Evolutionary conservation across 2,888 invertebrate species (phyloP), one percentile per base, ranked within the genome.

Genomic region (Sepiola atlantica): DNA sequence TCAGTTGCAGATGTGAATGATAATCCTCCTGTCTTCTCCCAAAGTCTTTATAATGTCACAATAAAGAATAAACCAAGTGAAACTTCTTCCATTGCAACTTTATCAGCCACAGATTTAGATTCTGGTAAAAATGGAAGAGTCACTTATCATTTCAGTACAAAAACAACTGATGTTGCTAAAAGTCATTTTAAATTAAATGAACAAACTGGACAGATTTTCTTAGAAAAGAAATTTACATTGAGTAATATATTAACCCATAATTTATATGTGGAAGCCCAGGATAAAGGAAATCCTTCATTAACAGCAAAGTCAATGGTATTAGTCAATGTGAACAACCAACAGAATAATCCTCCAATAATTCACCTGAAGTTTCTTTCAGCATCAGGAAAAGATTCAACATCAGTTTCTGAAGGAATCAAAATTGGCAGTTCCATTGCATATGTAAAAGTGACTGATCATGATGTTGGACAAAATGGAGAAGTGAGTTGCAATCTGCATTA

Each of bases 241-340:
- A 32, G 77, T 21, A 77, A 77, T 77, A 16, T 77, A 18, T 18
- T 32, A n/a, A 6, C 77, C 12, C n/a, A 77, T 16, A 77, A 77
- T 77, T n/a, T 96, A 35, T 95, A 96, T 61, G 96, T 97, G 16
- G 94, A 95, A 21, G 97, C 96, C 0, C 55, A 91, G 24, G 97
- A 97, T 95, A 96, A 96, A 77, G 97, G 97, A n/a, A 95, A 94
- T 32, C 97, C 97, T 77, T 94, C 96, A 3, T 94, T 94, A 92
- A 95, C 95, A 32, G 95, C 95, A 1, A 95, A 95, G 18, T 95
- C 95, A 6, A 94, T 95, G 0, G 95, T 97, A 35, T 95, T 95
- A 0, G 96, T 97, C 35, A 95, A 95, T 4, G 96, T 97, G 8
- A 94, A 95, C 90, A 95, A 77, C n/a, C 32, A 77, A 77, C 77